Base-by-base conservation (phyloP, 2,888 invertebrate genomes). In the Trisateles emortualis region DNA sequence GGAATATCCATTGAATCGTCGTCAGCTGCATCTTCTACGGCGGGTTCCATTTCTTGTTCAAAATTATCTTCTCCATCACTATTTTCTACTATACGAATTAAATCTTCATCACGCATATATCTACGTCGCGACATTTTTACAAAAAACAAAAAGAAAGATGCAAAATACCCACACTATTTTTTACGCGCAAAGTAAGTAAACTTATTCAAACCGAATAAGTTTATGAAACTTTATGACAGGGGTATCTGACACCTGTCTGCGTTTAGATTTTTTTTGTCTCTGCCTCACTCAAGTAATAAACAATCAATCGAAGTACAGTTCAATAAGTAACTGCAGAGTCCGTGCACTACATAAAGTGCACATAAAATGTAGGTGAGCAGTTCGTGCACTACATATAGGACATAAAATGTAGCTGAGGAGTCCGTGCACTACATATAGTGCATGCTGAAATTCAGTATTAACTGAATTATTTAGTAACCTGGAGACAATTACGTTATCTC, bases 371-470 rank as follows among this genome's bases (percentile, higher is more conserved):
- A 40, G 41, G 9, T 29, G 41, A 8, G n/a, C n/a, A 26, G 36
- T 36, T 10, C 36, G 10, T 36, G 16, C 36, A 36, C 36, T 36
- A 17, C 17, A 36, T 36, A 36, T 10, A 36, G 17, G 6, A 10
- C 36, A 40, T 40, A 24, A 40, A 40, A 40, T 40, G 5, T 13
- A 40, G 13, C 40, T 3, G 24, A 40, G 40, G 11, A n/a, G 41
- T 41, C 41, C 41, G 29, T 41, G 41, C 29, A 41, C 29, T 41
- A 41, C 16, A 41, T 41, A 29, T 41, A 41, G 41, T 16, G 41
- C 29, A 29, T 29, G 29, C 41, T 41, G 29, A 41, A 41, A 41
- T 41, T 41, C 41, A 41, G 29, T 41, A 16, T 8, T 8, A 30
- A 29, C 2, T 41, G 14, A 5, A 41, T 41, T 29, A 16, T 41